phyloP scores from a whole-genome alignment of 2,797 vertebrate genomes.

The Syndactyla subalaris region DNA sequence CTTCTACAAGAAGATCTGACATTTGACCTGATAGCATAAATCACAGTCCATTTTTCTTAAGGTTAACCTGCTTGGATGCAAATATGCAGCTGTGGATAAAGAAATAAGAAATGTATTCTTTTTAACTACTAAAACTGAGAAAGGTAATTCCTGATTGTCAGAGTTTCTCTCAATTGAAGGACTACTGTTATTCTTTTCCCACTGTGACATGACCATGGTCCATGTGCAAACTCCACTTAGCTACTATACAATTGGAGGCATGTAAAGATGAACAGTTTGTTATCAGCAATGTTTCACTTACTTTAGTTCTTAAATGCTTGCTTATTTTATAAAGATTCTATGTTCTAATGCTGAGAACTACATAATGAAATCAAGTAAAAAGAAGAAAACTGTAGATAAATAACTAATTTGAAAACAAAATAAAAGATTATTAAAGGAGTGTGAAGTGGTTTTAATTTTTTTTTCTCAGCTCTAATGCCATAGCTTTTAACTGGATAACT shows the following conservation, averaged over 20 bases:
- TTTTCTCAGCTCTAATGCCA: not conserved
- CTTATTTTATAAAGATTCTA: not conserved
- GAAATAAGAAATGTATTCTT: not conserved
- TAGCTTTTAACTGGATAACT: not conserved
- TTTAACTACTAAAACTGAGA: not conserved
- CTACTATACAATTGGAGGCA: not conserved
- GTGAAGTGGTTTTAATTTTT: not conserved
- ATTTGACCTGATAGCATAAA: not conserved
- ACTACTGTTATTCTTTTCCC: not conserved
- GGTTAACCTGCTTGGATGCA: not conserved
- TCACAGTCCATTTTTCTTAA: not conserved
- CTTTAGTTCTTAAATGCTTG: not conserved
- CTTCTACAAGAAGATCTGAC: not conserved
- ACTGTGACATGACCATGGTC: not conserved
- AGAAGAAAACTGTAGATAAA: not conserved
- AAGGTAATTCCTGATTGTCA: not conserved
- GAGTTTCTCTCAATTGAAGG: not conserved
- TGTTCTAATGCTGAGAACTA: not conserved
- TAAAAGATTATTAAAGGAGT: not conserved
- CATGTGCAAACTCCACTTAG: not conserved
- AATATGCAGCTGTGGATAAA: not conserved
- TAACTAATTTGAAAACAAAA: not conserved
- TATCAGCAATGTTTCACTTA: not conserved
- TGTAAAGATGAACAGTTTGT: not conserved
- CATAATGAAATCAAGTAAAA: not conserved